Conservation (phyloP, 2,888 invertebrate genomes). For the Drosophila rellima region DNA sequence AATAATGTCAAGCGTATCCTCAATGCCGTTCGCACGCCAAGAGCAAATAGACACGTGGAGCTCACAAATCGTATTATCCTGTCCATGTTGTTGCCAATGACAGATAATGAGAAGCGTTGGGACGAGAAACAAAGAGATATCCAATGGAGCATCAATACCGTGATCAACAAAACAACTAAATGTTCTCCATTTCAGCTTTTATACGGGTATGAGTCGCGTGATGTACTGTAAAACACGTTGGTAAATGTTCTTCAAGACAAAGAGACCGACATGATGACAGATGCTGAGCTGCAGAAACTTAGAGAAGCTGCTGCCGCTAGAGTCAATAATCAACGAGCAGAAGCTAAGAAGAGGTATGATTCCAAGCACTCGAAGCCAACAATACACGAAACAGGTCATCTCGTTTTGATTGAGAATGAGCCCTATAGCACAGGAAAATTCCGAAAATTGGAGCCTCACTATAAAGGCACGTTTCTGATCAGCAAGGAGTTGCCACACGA, state of each 20-base stretch:
- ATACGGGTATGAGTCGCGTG: slow-evolving; percentile 3
- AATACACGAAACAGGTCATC: background rate
- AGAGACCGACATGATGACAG: slow-evolving; percentile 4
- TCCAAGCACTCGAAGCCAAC: background rate
- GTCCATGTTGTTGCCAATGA: slow-evolving; percentile 7
- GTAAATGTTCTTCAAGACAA: slow-evolving; percentile 3
- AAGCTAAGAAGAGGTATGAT: slow-evolving; percentile 9
- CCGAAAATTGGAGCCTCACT: slow-evolving; percentile 26
- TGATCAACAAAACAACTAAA: slow-evolving; percentile 2
- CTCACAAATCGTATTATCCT: slow-evolving; percentile 2
- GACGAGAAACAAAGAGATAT: slow-evolving; percentile 5
- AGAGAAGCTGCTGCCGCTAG: background rate
- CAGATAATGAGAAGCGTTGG: slow-evolving; percentile 7
- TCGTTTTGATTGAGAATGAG: slow-evolving; percentile 24
- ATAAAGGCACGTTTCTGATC: slow-evolving; percentile 26
- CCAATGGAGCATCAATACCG: slow-evolving; percentile 15
- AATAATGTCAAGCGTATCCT: slow-evolving; percentile 1
- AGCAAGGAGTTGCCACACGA: slow-evolving; percentile 14
- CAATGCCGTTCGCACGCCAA: slow-evolving; percentile 3
- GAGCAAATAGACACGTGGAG: background rate
- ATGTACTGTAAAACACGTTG: slow-evolving; percentile 1
- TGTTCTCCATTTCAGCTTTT: slow-evolving; percentile 10
- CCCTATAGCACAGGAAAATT: slow-evolving; percentile 16
- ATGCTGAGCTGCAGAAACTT: slow-evolving; percentile 7
- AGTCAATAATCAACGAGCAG: slow-evolving; percentile 12